phyloP scores from a whole-genome alignment of 2,797 vertebrate species.

The Neosalanx taihuensis region DNA sequence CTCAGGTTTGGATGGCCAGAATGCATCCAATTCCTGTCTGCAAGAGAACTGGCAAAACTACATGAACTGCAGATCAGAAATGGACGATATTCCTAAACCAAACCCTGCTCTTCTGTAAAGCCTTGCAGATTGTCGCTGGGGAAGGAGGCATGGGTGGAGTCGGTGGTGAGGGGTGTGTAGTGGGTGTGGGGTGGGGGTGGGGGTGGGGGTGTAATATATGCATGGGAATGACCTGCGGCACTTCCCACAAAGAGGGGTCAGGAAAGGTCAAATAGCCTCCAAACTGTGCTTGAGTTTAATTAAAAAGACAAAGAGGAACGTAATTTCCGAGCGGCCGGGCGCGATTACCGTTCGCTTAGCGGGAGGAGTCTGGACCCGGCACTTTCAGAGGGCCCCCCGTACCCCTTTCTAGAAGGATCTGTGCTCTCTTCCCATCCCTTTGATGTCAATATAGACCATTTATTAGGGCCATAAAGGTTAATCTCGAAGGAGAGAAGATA shows the following conservation, averaged over 20 bases:
- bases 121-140: slow-evolving; percentile 56
- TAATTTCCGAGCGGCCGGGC: slow-evolving; percentile 56
- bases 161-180: background rate
- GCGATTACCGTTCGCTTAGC: slow-evolving; percentile 48
- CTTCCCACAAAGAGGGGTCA: slow-evolving; percentile 66
- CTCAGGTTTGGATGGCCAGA: background rate
- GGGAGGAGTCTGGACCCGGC: slow-evolving; percentile 26
- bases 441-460: slow-evolving; percentile 71
- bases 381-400: slow-evolving; percentile 42
- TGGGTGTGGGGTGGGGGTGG: slow-evolving; percentile 14
- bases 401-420: slow-evolving; percentile 58
- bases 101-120: slow-evolving; percentile 59
- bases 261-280: slow-evolving; percentile 74
- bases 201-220: slow-evolving; percentile 69
- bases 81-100: slow-evolving; percentile 37
- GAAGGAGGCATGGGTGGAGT: slow-evolving; percentile 23
- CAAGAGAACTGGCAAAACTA: slow-evolving; percentile 37
- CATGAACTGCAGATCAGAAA: slow-evolving; percentile 52
- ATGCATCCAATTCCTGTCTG: slow-evolving; percentile 32
- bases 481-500: slow-evolving; percentile 63
- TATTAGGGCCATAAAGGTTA: slow-evolving; percentile 70
- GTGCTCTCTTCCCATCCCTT: slow-evolving; percentile 58
- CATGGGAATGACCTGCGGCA: slow-evolving; percentile 74
- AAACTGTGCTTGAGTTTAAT: slow-evolving; percentile 75
- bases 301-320: slow-evolving; percentile 75